Conservation (phyloP, 2,888 invertebrate genomes). For the Yponomeuta plumbellus region DNA sequence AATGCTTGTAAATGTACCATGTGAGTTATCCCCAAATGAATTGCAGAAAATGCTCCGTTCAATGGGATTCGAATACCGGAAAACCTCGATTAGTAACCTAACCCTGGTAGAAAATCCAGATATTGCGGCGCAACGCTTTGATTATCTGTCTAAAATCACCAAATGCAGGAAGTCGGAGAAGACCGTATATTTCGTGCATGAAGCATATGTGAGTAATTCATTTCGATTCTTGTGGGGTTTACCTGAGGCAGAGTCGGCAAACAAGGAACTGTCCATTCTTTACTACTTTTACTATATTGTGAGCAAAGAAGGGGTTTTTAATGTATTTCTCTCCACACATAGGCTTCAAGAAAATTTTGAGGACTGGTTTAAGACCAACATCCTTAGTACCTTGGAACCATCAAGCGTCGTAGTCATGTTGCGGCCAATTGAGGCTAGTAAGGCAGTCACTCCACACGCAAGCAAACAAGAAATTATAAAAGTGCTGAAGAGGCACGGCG, state of each 20-base stretch:
- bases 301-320: conserved; percentile 31
- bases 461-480: conserved; percentile 41
- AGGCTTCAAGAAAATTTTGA: conserved; percentile 32
- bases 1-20: background rate
- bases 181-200: conserved; percentile 44
- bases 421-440: conserved; percentile 31
- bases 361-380: conserved; percentile 46
- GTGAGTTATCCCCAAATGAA: background rate
- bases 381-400: conserved; percentile 31
- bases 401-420: conserved; percentile 42
- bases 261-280: conserved; percentile 18
- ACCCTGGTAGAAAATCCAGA: conserved; percentile 44
- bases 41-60: background rate
- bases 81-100: conserved; percentile 25
- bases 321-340: conserved; percentile 36
- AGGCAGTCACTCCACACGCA: conserved; percentile 36
- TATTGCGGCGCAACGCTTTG: conserved; percentile 39
- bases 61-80: conserved; percentile 34
- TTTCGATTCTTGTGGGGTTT: background rate
- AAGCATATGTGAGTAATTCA: conserved; percentile 33
- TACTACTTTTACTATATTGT: conserved; percentile 37
- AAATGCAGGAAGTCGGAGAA: conserved; percentile 27
- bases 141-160: conserved; percentile 38
- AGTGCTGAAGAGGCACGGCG: conserved; percentile 38
- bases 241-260: background rate